phyloP scores from a whole-genome alignment of 2,888 invertebrate genomes.

The Amiota minor region DNA sequence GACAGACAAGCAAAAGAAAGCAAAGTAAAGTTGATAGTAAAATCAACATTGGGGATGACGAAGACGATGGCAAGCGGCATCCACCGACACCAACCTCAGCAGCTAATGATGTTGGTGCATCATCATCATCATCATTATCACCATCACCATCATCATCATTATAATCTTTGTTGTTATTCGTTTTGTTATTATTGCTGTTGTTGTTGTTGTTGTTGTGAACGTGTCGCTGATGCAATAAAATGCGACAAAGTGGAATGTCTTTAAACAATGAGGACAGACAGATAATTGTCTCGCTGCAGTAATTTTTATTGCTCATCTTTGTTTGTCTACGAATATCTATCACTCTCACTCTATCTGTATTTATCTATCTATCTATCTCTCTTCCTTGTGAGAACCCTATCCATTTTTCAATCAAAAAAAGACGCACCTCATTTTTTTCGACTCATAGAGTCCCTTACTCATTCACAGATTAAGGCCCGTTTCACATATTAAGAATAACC shows the following conservation, averaged over 20 bases:
- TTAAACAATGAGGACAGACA: background rate
- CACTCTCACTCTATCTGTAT: no score
- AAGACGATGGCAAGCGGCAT: background rate
- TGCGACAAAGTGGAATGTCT: conserved; percentile 24
- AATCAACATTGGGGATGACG: background rate
- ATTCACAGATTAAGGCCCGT: background rate
- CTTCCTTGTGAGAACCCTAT: no score
- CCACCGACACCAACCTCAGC: background rate
- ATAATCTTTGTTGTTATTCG: background rate
- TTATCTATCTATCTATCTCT: no score
- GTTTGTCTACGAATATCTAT: background rate
- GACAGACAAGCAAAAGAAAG: conserved; percentile 7
- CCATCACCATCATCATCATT: no score
- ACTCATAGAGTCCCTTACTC: background rate
- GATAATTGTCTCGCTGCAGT: conserved; percentile 19
- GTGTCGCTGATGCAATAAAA: conserved; percentile 26
- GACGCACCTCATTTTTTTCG: conserved; percentile 22
- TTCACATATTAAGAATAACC: no score
- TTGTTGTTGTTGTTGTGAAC: conserved; percentile 16
- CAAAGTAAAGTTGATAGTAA: background rate
- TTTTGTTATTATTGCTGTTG: conserved; percentile 15
- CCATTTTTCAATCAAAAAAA: background rate
- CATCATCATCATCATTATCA: no score
- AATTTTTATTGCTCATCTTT: conserved; percentile 9
- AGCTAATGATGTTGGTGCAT: background rate